These are phyloP conservation scores for Lasioglossum marginatum DNA, from an alignment of 2,888 invertebrate species.

Conservation along the genomic window DNA sequence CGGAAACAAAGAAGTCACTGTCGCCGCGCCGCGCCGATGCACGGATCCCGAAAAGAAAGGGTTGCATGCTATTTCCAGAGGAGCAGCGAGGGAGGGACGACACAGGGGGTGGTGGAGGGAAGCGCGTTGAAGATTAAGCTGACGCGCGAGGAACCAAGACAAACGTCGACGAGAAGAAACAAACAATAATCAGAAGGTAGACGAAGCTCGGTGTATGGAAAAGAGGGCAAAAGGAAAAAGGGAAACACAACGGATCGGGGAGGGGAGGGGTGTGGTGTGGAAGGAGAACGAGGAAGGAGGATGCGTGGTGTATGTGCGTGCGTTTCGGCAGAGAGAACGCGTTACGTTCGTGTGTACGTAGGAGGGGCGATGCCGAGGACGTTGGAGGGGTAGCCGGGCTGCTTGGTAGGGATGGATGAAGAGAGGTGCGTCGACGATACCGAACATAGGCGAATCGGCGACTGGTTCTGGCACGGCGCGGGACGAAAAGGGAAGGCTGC, in stretches of 20 bases:
- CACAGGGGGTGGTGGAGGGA: background rate
- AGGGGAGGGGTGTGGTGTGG: background rate
- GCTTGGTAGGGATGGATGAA: conserved; percentile 49
- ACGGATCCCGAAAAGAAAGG: background rate
- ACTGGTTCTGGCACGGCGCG: conserved; percentile 37
- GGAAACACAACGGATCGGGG: background rate
- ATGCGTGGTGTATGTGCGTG: conserved; percentile 58
- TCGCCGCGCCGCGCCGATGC: background rate
- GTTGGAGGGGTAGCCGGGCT: background rate
- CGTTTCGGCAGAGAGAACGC: conserved; percentile 23
- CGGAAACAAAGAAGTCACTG: background rate
- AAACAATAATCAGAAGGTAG: conserved; percentile 65
- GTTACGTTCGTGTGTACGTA: conserved; percentile 34
- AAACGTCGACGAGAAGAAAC: conserved; percentile 54
- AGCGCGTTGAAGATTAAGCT: conserved; percentile 29
- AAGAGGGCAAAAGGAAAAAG: conserved; percentile 25
- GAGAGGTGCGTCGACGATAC: conserved; percentile 58
- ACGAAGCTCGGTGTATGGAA: conserved; percentile 21
- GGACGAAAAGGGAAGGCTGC: conserved; percentile 50
- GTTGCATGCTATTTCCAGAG: background rate
- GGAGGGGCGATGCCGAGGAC: conserved; percentile 43
- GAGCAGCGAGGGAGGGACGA: background rate
- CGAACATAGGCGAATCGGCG: conserved; percentile 52
- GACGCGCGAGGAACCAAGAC: conserved; percentile 44
- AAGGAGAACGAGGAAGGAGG: conserved; percentile 8